These are phyloP conservation scores for Poeciliopsis turneri DNA, from an alignment of 2,797 vertebrate species.

Conservation along the genomic window DNA sequence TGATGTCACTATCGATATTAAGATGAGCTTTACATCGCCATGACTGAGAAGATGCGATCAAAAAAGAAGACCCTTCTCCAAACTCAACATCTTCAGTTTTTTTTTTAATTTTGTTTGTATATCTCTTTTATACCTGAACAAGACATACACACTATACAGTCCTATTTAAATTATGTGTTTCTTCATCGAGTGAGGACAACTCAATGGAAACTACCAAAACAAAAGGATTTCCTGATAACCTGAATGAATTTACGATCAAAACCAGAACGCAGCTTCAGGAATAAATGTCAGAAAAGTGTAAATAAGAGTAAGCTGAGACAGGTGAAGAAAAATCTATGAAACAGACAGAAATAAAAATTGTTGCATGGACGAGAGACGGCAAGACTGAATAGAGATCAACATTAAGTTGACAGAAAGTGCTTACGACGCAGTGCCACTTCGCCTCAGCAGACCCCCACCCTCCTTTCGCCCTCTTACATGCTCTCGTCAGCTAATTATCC, in stretches of 20 bases:
- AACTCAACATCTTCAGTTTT: too few species aligned
- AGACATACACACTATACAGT: neutral
- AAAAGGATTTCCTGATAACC: neutral
- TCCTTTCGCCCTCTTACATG: conserved; percentile 60
- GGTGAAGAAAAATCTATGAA: conserved; percentile 7
- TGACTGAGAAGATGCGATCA: neutral
- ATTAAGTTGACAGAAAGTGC: conserved; percentile 80
- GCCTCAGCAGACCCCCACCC: conserved; percentile 53
- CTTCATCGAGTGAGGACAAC: neutral
- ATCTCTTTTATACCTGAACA: neutral
- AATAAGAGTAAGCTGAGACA: conserved; percentile 52
- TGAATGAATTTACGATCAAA: neutral
- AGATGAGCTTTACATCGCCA: neutral
- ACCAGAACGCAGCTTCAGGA: conserved; percentile 8
- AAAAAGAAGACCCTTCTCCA: neutral
- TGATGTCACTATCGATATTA: neutral
- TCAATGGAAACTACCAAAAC: neutral
- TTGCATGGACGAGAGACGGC: conserved; percentile 40
- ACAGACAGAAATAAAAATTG: conserved; percentile 29
- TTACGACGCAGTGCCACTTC: conserved; percentile 81
- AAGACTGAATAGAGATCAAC: conserved; percentile 63
- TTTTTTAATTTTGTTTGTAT: too few species aligned
- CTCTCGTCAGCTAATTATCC: conserved; percentile 87
- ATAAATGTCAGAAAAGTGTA: conserved; percentile 19
- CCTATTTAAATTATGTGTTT: neutral